Base-by-base conservation (phyloP, 1,140 invertebrate genomes). In the Papilio dardanus region DNA sequence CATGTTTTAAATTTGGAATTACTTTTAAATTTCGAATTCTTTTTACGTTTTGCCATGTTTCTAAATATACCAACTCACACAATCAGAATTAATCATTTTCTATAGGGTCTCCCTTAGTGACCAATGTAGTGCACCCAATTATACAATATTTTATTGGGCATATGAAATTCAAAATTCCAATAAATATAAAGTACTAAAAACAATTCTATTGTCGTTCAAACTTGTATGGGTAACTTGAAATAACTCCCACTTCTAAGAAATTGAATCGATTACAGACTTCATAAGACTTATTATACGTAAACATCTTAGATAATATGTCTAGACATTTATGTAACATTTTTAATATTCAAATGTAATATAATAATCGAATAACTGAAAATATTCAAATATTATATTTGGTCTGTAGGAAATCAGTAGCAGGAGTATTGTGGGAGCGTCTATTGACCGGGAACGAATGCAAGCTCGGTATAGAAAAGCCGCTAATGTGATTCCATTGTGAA, bases 401-500 rank as follows among this genome's bases (percentile, higher is more conserved):
- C 67, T 68, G 24, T 35, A 54, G 71, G 71, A 73, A 73, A 73
- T 73, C 71, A 73, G 46, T 58, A 73, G 46, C 46, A 19, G 71
- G 46, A 73, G 28, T 30, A 73, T 73, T 73, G 71, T 73, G 35
- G 71, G 16, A 30, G 71, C 24, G 71, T 58, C 71, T 73, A 73
- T 73, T 73, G 71, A 73, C 71, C 71, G 71, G 30, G 46, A 58
- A 73, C 71, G 71, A 73, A 73, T 73, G 46, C 46, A 54, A 54
- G 42, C 71, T 28, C 30, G 6, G 71, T 73, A 73, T 73, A 73
- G 71, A 73, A 73, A 73, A 73, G n/a, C 46, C 42, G 71, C 46
- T 73, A 73, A 73, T 73, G 71, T 73, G 71, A 73, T 73, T 73
- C 31, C 46, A 73, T 73, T 73, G 71, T 73, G 71, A 54, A 73